Base-by-base conservation (phyloP, 2,888 invertebrate genomes). In the Torymus tubicola region DNA sequence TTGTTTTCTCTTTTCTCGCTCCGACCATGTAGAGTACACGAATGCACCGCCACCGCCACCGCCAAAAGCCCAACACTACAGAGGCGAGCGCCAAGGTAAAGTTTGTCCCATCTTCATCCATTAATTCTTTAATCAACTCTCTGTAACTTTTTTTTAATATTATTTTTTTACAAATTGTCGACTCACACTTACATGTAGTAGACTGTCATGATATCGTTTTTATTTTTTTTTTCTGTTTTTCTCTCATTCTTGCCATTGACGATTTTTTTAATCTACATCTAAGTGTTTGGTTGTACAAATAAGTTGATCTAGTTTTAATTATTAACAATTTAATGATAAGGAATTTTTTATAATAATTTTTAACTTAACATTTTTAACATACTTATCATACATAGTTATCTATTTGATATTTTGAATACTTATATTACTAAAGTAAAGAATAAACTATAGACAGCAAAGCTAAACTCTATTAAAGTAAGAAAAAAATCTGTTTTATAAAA, bases 1-100 rank as follows among this genome's bases (percentile, higher is more conserved):
- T 57, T 83, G 82, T 83, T 67, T 52, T 74, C 68, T 53, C 58
- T 83, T 75, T 73, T 55, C 64, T 61, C 78, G 76, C 55, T 77
- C 61, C 78, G 75, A 71, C 82, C 81, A 79, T 83, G 83, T 90
- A 90, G 90, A 90, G 87, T 90, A 90, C 88, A 86, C 88, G 89
- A 90, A 88, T 86, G 89, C 89, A 87, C 90, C 90, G 84, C 90
- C 86, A 82, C 86, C 89, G 85, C 90, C 90, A 85, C 90, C 90
- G 81, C 90, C 90, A 86, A 90, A 90, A 90, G 89, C 88, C 86
- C 90, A 89, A 84, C 89, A 90, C 87, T 89, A 86, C 89, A 88
- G 88, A 87, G 87, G 88, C 88, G 89, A 89, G 84, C 87, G 88
- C 81, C 90, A 89, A 90, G 90, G 90, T 90, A 90, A 90, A 83